Conservation (phyloP, 2,888 invertebrate species). For the Xanthia togata region DNA sequence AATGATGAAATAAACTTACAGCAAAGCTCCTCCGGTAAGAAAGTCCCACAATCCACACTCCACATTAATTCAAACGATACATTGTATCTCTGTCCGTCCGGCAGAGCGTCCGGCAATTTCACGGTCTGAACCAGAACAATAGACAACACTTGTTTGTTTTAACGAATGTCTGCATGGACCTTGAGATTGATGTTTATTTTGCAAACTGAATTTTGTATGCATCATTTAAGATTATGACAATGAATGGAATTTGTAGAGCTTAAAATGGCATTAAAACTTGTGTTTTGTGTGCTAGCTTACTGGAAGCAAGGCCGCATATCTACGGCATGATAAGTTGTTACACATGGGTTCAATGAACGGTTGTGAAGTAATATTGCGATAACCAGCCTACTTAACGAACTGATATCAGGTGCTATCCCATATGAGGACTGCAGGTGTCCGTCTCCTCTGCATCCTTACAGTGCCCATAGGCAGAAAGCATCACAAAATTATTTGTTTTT, state of each 20-base stretch:
- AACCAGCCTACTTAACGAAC: neutral
- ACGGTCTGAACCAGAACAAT: slow-evolving; percentile 63
- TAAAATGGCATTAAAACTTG: slow-evolving; percentile 12
- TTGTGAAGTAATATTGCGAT: neutral
- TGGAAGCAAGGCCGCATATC: neutral
- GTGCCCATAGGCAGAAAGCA: neutral
- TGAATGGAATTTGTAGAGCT: slow-evolving; percentile 26
- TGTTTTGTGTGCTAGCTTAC: neutral
- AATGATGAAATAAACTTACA: neutral
- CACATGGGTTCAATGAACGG: slow-evolving; percentile 4
- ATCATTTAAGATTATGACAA: slow-evolving; percentile 47
- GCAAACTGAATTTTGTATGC: slow-evolving; percentile 47
- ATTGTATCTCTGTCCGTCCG: slow-evolving; percentile 52
- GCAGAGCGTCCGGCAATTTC: slow-evolving; percentile 62
- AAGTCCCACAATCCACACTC: slow-evolving; percentile 3
- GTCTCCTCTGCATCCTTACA: neutral
- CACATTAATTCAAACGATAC: slow-evolving; percentile 60
- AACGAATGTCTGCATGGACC: slow-evolving; percentile 47
- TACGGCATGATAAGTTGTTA: neutral
- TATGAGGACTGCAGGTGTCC: no score
- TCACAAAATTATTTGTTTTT: neutral
- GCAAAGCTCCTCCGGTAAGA: neutral
- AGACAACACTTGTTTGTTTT: slow-evolving; percentile 46
- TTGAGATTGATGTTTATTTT: slow-evolving; percentile 45
- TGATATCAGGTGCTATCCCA: neutral